Conservation (phyloP, 2,888 invertebrate species). For the Caenorhabditis sp. region DNA sequence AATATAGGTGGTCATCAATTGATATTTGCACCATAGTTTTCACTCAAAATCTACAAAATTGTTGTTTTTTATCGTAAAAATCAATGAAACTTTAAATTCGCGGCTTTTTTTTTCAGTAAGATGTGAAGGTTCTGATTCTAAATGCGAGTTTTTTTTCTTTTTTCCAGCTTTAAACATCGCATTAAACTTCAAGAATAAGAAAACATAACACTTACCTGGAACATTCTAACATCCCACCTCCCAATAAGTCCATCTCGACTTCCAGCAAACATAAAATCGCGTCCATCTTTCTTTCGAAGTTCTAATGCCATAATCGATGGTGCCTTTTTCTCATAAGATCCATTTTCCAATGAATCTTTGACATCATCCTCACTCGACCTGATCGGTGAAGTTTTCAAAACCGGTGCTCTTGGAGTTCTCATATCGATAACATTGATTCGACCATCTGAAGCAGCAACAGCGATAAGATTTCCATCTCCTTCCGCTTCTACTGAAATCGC, state of each 20-base stretch:
- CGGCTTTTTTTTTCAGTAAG: too few species aligned
- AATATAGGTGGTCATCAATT: too few species aligned
- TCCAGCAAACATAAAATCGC: constrained; percentile 57
- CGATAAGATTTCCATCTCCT: constrained; percentile 26
- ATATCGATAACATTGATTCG: constrained; percentile 31
- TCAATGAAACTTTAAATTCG: too few species aligned
- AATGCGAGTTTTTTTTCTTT: too few species aligned
- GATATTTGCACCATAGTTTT: too few species aligned
- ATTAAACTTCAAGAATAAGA: too few species aligned
- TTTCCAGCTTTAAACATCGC: too few species aligned
- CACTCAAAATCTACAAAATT: too few species aligned
- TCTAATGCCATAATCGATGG: constrained; percentile 22
- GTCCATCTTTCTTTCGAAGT: constrained; percentile 17
- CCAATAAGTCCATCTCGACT: constrained; percentile 81
- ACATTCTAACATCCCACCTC: constrained; percentile 75
- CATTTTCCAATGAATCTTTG: background rate
- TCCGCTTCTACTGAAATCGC: constrained; percentile 33
- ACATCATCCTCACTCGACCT: background rate
- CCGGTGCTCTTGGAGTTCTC: background rate
- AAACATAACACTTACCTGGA: constrained; percentile 55
- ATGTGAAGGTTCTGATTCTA: too few species aligned
- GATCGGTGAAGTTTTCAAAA: constrained; percentile 14
- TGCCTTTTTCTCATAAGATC: constrained; percentile 1
- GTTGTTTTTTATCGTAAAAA: too few species aligned
- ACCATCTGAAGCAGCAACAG: constrained; percentile 24